phyloP scores from a whole-genome alignment of 2,888 invertebrate species.

The Ypsolopha sequella region DNA sequence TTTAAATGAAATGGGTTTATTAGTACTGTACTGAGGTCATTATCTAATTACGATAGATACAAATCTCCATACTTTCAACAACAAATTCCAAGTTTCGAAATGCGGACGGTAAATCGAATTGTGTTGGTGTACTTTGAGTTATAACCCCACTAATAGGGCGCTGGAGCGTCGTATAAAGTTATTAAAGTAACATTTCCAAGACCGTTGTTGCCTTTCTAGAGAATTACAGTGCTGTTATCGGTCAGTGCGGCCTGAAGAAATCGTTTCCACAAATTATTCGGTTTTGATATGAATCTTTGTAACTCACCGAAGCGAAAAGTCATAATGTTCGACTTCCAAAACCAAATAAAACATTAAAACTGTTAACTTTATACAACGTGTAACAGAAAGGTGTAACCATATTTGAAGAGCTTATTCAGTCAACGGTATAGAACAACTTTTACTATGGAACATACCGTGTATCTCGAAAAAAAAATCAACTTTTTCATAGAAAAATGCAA shows the following conservation, averaged over 20 bases:
- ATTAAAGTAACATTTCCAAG: constrained; percentile 63
- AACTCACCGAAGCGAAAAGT: not conserved
- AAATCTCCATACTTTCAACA: not conserved
- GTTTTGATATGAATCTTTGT: constrained; percentile 5
- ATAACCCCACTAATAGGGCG: constrained; percentile 46
- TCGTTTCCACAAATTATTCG: constrained; percentile 18
- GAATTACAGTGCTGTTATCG: constrained; percentile 58
- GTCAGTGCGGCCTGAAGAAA: constrained; percentile 24
- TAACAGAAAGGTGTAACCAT: no score
- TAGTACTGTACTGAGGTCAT: no score
- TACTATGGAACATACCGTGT: no score
- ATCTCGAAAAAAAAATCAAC: no score
- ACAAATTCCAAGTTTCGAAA: constrained; percentile 11
- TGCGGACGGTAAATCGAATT: constrained; percentile 44
- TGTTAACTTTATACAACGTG: no score
- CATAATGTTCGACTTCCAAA: no score
- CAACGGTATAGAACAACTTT: no score
- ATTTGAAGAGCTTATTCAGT: no score
- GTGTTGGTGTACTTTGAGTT: constrained; percentile 32
- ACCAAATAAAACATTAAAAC: no score
- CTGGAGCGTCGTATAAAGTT: constrained; percentile 53
- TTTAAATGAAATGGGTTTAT: no score
- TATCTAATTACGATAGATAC: no score
- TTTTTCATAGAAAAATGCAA: no score
- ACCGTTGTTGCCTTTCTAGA: constrained; percentile 34